Evolutionary conservation across 2,113 vertebrate genomes (phyloP).

Genomic region (Macquaria ambigua): DNA sequence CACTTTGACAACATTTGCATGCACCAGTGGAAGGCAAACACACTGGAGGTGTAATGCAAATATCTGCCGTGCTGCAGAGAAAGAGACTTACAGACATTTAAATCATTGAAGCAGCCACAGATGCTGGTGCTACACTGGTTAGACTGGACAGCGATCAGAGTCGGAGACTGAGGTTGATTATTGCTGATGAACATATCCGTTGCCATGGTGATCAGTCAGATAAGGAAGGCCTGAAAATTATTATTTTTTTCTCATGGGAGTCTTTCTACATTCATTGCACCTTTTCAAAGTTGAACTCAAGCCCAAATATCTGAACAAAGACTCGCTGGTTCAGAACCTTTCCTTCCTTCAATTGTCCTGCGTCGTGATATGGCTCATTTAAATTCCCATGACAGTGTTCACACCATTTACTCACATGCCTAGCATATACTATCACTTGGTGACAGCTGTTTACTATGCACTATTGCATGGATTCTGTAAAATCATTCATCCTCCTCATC

Average conservation of each 20-base stretch:
- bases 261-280: constrained; percentile 33
- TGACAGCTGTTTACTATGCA: constrained; percentile 44
- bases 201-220: constrained; percentile 40
- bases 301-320: constrained; percentile 56
- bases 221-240: constrained; percentile 35
- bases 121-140: constrained; percentile 41
- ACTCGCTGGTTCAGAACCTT: constrained; percentile 45
- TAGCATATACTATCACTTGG: background rate
- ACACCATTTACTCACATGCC: constrained; percentile 38
- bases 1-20: background rate
- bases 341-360: constrained; percentile 79
- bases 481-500: background rate
- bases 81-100: constrained; percentile 22
- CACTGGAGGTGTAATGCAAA: background rate
- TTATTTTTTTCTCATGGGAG: constrained; percentile 35
- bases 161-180: background rate
- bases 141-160: background rate
- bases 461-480: background rate
- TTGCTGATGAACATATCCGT: constrained; percentile 17
- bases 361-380: constrained; percentile 55
- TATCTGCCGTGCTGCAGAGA: background rate
- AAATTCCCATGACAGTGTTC: constrained; percentile 29
- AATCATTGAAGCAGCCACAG: constrained; percentile 46
- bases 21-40: background rate
- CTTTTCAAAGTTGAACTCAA: constrained; percentile 46